Base-by-base conservation (phyloP, 2,888 invertebrate genomes). In the Chelonus formosanus region DNA sequence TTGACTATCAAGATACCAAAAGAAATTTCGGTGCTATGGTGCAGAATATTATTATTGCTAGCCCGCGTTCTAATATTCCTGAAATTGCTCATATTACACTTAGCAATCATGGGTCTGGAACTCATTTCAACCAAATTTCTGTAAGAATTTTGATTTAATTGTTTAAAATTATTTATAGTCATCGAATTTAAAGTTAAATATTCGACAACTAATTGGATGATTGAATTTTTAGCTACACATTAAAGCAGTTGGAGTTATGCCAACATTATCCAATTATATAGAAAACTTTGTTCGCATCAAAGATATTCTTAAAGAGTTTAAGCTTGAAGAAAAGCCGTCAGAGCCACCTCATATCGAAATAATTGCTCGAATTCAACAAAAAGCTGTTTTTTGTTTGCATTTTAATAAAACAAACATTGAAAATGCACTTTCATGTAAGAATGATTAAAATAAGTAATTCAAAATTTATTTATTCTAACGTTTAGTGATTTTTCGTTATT, bases 1-100 rank as follows among this genome's bases (percentile, higher is more conserved):
- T 91, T 72, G 91, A 91, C 69, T 89, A 89, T 74, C 88, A 89
- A n/a, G 89, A 90, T 74, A 87, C 87, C 0, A 87, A 87, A 44
- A 85, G 88, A 67, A 88, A 88, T 56, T 88, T 88, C 66, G 89
- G 89, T 0, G 86, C 88, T 3, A 85, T 89, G 84, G 73, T 89
- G 20, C 88, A 89, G 73, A 85, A 89, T 34, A 84, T 91, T 68
- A 86, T 89, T 5, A 87, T 92, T 3, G 92, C 90, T 0, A 90
- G 91, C 77, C 86, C 88, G 0, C 84, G 86, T 45, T 90, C 90
- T 0, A 90, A 90, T 40, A 84, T 90, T 69, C 92, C 92, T 0
- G 89, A 89, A 44, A 88, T 91, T 47, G 85, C 87, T 70, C 84
- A 89, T 79, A 81, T 88, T 32, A 87, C 87, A 66, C 80, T 88